A percentile compares a stretch with the other conserved stretches of the same genome.
phyloP scores from a whole-genome alignment of 2,888 invertebrate species.

The Harpagoxenus sublaevis region DNA sequence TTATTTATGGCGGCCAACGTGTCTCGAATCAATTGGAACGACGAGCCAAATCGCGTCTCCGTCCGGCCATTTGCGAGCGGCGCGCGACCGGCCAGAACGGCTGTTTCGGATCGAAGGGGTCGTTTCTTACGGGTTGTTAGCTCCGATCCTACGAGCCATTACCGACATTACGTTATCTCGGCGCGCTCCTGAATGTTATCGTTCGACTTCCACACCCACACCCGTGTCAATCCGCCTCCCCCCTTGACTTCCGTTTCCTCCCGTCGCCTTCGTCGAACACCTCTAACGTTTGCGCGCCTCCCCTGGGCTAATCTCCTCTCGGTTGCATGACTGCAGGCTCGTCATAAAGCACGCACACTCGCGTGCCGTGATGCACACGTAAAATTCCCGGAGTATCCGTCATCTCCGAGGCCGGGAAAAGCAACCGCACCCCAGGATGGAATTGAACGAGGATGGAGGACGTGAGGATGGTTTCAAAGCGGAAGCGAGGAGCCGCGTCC shows the following conservation, averaged over 20 bases:
- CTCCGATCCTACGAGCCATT: conserved; percentile 74
- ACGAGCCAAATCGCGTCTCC: conserved; percentile 57
- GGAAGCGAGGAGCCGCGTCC: not conserved
- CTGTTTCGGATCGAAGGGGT: conserved; percentile 63
- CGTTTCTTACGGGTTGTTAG: conserved; percentile 76
- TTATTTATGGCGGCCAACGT: conserved; percentile 57
- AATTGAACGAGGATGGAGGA: not conserved
- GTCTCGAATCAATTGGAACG: conserved; percentile 64
- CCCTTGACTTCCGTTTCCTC: conserved; percentile 13
- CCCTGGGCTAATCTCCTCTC: conserved; percentile 73
- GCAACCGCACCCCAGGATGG: not conserved
- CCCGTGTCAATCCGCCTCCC: conserved; percentile 40
- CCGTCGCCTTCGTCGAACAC: conserved; percentile 59
- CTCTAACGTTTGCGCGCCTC: conserved; percentile 49
- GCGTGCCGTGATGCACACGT: conserved; percentile 13
- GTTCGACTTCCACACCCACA: conserved; percentile 54
- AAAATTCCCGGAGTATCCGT: not conserved
- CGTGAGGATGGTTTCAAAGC: not conserved
- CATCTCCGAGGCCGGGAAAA: conserved; percentile 22
- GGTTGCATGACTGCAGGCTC: conserved; percentile 70
- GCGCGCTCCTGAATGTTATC: conserved; percentile 74
- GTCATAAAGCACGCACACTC: conserved; percentile 67
- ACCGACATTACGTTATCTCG: conserved; percentile 78
- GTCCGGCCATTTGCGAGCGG: conserved; percentile 60
- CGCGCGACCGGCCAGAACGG: conserved; percentile 24